These are phyloP conservation scores for Philhelius pedissequus DNA, from an alignment of 2,888 invertebrate genomes.

Conservation along the genomic window DNA sequence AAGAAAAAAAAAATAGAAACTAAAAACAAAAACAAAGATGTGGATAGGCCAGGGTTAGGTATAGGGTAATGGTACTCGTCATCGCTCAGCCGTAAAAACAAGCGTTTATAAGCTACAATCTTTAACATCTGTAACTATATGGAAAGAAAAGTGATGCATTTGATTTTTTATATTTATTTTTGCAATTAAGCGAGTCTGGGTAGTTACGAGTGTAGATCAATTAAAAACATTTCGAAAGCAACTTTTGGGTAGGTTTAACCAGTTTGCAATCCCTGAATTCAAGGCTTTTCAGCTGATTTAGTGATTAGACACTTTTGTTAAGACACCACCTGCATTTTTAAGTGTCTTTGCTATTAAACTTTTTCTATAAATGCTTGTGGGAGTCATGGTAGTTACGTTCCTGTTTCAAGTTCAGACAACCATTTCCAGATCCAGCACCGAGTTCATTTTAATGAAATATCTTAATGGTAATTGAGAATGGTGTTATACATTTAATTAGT, in stretches of 20 bases:
- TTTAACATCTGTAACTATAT: not conserved
- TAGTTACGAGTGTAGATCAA: not conserved
- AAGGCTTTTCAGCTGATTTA: not conserved
- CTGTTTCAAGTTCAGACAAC: too few species aligned
- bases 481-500: too few species aligned
- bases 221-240: constrained; percentile 1
- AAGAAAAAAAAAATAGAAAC: too few species aligned
- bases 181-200: not conserved
- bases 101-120: not conserved
- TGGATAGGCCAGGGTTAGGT: constrained; percentile 47
- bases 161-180: not conserved
- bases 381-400: too few species aligned
- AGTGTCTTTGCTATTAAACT: too few species aligned
- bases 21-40: not conserved
- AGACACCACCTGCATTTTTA: not conserved
- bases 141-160: not conserved
- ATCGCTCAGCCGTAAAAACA: not conserved
- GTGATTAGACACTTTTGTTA: not conserved
- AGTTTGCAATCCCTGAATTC: not conserved
- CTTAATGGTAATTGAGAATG: too few species aligned
- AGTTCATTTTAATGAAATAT: too few species aligned
- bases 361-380: too few species aligned
- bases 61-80: constrained; percentile 23
- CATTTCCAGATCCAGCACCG: too few species aligned
- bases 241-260: not conserved